Evolutionary conservation across 2,888 invertebrate genomes (phyloP).

Genomic region (Cephonodes hylas): DNA sequence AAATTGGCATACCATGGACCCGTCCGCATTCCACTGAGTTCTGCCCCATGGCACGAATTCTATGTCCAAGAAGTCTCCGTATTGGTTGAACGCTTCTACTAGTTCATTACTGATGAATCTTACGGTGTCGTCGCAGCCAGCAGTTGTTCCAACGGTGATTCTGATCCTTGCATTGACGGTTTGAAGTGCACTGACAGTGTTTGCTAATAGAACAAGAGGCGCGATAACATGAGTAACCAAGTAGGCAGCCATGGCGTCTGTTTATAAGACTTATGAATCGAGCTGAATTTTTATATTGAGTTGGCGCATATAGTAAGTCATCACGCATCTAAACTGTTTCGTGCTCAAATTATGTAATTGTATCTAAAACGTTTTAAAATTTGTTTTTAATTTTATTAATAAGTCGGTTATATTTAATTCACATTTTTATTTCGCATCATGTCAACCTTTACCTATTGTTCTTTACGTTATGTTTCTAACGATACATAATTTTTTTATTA

Average conservation of each 20-base stretch:
- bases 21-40: slow-evolving; percentile 41
- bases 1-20: slow-evolving; percentile 53
- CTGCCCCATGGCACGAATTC: slow-evolving; percentile 74
- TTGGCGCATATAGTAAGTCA: slow-evolving; percentile 22
- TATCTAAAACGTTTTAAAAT: too few relatives aligned
- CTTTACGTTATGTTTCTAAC: too few relatives aligned
- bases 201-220: slow-evolving; percentile 27
- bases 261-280: slow-evolving; percentile 10
- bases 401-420: too few relatives aligned
- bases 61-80: slow-evolving; percentile 54
- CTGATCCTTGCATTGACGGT: slow-evolving; percentile 59
- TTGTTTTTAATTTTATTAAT: too few relatives aligned
- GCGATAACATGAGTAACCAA: slow-evolving; percentile 21
- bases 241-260: slow-evolving; percentile 34
- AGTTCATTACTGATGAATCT: slow-evolving; percentile 50
- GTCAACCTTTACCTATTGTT: too few relatives aligned
- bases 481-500: too few relatives aligned
- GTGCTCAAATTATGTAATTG: background rate
- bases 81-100: slow-evolving; percentile 46
- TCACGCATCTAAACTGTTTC: background rate
- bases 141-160: slow-evolving; percentile 54
- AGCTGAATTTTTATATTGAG: slow-evolving; percentile 25
- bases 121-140: slow-evolving; percentile 60
- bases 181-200: slow-evolving; percentile 34
- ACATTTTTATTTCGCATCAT: too few relatives aligned